Conservation (phyloP, 2,113 vertebrate species). For the Scophthalmus maximus region DNA sequence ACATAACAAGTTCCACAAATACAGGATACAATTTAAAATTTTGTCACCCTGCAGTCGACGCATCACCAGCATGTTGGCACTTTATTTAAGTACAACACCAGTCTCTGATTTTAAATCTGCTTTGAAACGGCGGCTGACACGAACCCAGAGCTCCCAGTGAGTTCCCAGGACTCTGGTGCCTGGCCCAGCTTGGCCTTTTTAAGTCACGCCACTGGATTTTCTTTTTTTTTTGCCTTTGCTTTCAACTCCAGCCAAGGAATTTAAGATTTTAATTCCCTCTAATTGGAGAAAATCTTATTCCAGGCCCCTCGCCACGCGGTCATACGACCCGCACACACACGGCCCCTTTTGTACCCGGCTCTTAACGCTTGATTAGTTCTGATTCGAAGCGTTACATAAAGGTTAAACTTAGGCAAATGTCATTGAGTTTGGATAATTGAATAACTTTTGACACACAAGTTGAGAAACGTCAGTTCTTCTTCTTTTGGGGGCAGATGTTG, state of each 20-base stretch:
- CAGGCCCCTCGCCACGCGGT: slow-evolving; percentile 13
- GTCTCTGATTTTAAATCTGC: too few species aligned
- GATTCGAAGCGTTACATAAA: slow-evolving; percentile 32
- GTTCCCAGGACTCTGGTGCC: slow-evolving; percentile 34
- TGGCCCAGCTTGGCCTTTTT: slow-evolving; percentile 30
- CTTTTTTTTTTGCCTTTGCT: slow-evolving; percentile 32
- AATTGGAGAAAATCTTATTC: slow-evolving; percentile 70
- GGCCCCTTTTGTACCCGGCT: slow-evolving; percentile 36
- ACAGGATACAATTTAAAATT: too few species aligned
- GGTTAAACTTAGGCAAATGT: slow-evolving; percentile 9
- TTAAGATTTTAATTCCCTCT: slow-evolving; percentile 66
- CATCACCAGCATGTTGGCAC: too few species aligned
- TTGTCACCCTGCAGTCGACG: too few species aligned
- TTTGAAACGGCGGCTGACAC: not conserved
- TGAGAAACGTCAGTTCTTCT: not conserved
- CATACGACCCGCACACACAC: slow-evolving; percentile 64
- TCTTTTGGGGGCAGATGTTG: not conserved
- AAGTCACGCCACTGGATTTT: slow-evolving; percentile 58
- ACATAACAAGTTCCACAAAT: too few species aligned
- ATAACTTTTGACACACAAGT: not conserved
- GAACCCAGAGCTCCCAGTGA: slow-evolving; percentile 28
- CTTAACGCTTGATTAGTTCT: slow-evolving; percentile 50
- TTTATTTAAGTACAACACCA: too few species aligned
- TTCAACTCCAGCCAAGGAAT: slow-evolving; percentile 59
- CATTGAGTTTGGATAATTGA: slow-evolving; percentile 3